phyloP scores from a whole-genome alignment of 2,888 invertebrate species.

The Drosophila antonietae region DNA sequence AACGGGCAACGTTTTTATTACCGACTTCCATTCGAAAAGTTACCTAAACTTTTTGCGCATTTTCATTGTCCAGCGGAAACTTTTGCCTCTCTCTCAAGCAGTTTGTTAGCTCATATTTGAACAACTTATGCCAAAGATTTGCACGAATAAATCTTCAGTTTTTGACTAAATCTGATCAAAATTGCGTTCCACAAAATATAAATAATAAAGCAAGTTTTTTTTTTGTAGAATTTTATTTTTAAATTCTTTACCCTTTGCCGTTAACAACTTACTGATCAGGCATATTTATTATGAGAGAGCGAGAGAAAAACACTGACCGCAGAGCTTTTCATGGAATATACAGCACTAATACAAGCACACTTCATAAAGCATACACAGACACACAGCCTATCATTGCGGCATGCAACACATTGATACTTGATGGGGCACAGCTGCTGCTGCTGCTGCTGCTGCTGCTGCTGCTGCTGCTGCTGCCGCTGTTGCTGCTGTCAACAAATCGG shows the following conservation, averaged over 20 bases:
- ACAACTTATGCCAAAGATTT: slow-evolving; percentile 23
- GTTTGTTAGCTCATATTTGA: slow-evolving; percentile 53
- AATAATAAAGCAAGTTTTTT: background rate
- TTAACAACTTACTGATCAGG: background rate
- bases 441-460: slow-evolving; percentile 27
- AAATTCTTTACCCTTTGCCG: background rate
- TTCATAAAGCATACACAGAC: slow-evolving; percentile 4
- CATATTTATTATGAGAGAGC: background rate
- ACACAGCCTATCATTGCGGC: slow-evolving; percentile 24
- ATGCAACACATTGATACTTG: slow-evolving; percentile 52
- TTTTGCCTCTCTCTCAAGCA: slow-evolving; percentile 53
- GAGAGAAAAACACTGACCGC: background rate
- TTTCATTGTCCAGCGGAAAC: slow-evolving; percentile 42
- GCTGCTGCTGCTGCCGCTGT: slow-evolving; percentile 31
- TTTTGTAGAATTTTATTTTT: background rate
- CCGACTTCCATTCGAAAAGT: slow-evolving; percentile 63
- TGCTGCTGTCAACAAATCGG: slow-evolving; percentile 49
- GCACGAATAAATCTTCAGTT: slow-evolving; percentile 6
- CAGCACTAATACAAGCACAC: background rate
- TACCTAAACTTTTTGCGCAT: slow-evolving; percentile 44
- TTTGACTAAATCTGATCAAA: background rate
- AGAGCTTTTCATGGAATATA: background rate
- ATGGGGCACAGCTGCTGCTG: slow-evolving; percentile 53
- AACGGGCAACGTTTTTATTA: slow-evolving; percentile 48
- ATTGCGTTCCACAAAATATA: background rate